Evolutionary conservation across 2,888 invertebrate genomes (phyloP).

Genomic region (Eurytoma adleriae): DNA sequence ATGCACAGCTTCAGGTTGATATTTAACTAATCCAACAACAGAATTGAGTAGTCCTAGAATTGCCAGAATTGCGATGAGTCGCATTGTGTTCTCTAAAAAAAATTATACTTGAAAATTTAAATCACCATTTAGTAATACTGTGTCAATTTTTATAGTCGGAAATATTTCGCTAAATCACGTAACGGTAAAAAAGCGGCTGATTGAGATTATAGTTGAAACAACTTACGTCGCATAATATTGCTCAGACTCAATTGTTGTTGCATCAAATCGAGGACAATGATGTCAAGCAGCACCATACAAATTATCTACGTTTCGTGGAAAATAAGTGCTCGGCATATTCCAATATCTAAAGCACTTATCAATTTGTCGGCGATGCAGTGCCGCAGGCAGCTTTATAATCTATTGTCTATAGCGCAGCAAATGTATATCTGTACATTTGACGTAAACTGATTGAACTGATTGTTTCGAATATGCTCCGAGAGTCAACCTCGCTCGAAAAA

Average conservation of each 20-base stretch:
- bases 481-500: no score
- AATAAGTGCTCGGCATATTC: no score
- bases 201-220: neutral
- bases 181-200: neutral
- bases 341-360: no score
- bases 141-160: neutral
- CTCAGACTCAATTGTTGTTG: slow-evolving; percentile 25
- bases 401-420: no score
- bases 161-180: neutral
- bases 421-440: no score
- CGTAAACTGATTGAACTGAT: no score
- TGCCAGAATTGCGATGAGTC: slow-evolving; percentile 41
- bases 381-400: no score
- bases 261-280: slow-evolving; percentile 11
- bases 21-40: slow-evolving; percentile 65
- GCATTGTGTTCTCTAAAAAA: slow-evolving; percentile 50
- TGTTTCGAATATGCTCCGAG: no score
- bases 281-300: neutral
- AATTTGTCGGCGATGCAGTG: no score
- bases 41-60: slow-evolving; percentile 55
- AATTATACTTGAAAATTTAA: neutral
- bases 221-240: slow-evolving; percentile 50
- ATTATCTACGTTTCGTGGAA: neutral
- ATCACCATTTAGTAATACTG: neutral
- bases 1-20: slow-evolving; percentile 84